Evolutionary conservation across 2,797 vertebrate species (phyloP).

Genomic region (Australoheros facetus): DNA sequence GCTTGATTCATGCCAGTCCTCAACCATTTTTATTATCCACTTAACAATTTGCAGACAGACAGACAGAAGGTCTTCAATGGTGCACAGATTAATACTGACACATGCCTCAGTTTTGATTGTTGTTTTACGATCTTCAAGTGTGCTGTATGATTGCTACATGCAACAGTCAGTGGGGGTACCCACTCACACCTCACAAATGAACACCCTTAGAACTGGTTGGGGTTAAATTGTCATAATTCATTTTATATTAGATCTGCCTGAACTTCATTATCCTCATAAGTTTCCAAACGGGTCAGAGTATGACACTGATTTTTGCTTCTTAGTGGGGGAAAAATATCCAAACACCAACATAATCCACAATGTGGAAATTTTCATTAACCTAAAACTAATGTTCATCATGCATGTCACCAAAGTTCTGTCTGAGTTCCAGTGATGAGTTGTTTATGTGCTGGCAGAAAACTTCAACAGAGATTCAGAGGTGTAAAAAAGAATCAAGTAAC

Average conservation of each 20-base stretch:
- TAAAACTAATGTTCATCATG: background rate
- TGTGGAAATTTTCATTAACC: constrained; percentile 2
- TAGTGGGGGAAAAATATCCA: constrained; percentile 28
- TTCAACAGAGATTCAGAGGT: constrained; percentile 27
- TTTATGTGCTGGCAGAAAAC: constrained; percentile 22
- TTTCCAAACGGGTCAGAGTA: constrained; percentile 37
- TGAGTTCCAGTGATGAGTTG: background rate
- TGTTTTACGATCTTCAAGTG: constrained; percentile 5
- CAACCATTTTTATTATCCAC: too few relatives aligned
- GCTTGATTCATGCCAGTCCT: background rate
- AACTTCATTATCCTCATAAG: constrained; percentile 42
- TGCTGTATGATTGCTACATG: background rate
- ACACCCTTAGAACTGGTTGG: background rate
- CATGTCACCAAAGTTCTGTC: constrained; percentile 7
- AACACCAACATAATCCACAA: constrained; percentile 50
- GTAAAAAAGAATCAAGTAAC: constrained; percentile 49
- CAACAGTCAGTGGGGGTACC: background rate
- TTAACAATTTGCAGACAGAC: background rate
- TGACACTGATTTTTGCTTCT: constrained; percentile 30
- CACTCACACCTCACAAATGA: background rate
- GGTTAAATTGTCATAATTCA: background rate
- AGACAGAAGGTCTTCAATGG: background rate
- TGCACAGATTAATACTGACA: background rate
- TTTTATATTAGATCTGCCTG: constrained; percentile 18
- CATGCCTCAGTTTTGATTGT: background rate